Evolutionary conservation across 2,113 vertebrate species (phyloP).

Genomic region (Oncorhynchus masou): DNA sequence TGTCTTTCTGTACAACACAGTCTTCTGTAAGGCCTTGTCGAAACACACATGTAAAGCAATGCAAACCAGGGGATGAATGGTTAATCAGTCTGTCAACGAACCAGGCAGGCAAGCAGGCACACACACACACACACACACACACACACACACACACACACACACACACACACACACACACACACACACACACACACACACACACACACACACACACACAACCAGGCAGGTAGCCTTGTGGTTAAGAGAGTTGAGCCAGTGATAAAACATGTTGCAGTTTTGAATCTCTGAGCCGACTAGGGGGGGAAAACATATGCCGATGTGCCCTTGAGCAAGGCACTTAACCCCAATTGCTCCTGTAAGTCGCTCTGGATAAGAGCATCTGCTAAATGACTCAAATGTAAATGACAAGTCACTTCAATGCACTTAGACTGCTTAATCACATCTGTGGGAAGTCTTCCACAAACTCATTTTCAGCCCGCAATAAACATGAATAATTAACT

Average conservation of each 20-base stretch:
- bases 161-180: no score
- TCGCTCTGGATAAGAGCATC: no score
- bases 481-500: conserved; percentile 7
- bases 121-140: no score
- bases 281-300: no score
- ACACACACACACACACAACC: no score
- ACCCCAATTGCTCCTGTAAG: no score
- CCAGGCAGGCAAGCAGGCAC: neutral
- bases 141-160: no score
- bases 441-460: neutral
- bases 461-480: neutral
- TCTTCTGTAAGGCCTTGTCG: neutral
- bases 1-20: neutral
- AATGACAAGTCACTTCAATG: neutral
- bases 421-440: neutral
- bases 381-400: neutral
- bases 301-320: no score
- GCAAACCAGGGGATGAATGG: neutral
- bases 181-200: no score
- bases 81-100: neutral
- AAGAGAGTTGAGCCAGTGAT: no score
- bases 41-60: neutral
- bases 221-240: neutral
- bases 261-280: no score
- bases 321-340: no score